Conservation (phyloP, 1,140 invertebrate species). For the Psix sp. region DNA sequence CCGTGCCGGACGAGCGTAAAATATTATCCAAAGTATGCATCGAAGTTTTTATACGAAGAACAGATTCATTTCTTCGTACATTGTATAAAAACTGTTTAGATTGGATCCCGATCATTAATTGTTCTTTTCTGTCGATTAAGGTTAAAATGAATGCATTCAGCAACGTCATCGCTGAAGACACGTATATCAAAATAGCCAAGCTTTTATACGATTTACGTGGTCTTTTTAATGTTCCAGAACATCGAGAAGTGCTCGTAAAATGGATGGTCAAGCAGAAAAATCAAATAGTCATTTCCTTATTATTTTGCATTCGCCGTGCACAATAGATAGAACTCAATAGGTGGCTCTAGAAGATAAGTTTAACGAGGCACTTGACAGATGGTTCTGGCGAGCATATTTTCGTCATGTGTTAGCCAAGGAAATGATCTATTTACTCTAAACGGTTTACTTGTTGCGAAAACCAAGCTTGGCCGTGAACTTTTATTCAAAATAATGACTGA, state of each 20-base stretch:
- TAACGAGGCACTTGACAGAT: conserved; percentile 53
- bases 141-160: too few relatives aligned
- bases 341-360: conserved; percentile 47
- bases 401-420: conserved; percentile 31
- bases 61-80: too few relatives aligned
- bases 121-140: too few relatives aligned
- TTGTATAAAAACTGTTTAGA: too few relatives aligned
- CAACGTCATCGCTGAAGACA: too few relatives aligned
- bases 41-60: too few relatives aligned
- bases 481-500: conserved; percentile 31
- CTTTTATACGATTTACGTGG: too few relatives aligned
- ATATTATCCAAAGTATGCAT: too few relatives aligned
- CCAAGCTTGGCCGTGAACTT: not conserved
- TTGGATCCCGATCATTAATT: too few relatives aligned
- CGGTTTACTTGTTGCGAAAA: conserved; percentile 17
- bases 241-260: not conserved
- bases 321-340: conserved; percentile 42
- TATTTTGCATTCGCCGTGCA: conserved; percentile 36
- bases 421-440: conserved; percentile 49
- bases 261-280: conserved; percentile 23
- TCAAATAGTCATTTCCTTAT: conserved; percentile 52
- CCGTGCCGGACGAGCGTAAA: too few relatives aligned
- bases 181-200: too few relatives aligned
- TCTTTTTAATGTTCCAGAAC: conserved; percentile 13
- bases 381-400: conserved; percentile 42